Evolutionary conservation across 2,113 vertebrate genomes (phyloP).

Genomic region (Notothenia rossii): DNA sequence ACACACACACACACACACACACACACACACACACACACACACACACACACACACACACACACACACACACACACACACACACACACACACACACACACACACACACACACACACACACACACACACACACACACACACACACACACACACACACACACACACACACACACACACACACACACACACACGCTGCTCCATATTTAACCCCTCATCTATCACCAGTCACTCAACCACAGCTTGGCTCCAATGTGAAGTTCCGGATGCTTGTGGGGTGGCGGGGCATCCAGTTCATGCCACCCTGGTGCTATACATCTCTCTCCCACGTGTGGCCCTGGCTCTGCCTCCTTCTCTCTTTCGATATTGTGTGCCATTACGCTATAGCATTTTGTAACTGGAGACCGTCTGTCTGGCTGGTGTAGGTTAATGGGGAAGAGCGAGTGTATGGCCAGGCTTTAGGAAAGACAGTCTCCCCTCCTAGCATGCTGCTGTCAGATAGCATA

Average conservation of each 20-base stretch:
- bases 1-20: too few relatives aligned
- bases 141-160: too few relatives aligned
- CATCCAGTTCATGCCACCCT: conserved; percentile 63
- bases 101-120: not conserved
- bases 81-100: too few relatives aligned
- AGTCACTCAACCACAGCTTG: conserved; percentile 42
- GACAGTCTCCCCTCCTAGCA: conserved; percentile 78
- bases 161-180: not conserved
- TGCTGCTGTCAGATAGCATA: conserved; percentile 83
- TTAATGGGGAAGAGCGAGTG: conserved; percentile 75
- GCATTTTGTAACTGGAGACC: conserved; percentile 74
- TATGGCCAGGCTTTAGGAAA: conserved; percentile 70
- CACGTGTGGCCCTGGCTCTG: conserved; percentile 47
- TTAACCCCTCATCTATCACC: conserved; percentile 57
- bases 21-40: too few relatives aligned
- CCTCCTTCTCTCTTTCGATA: conserved; percentile 62
- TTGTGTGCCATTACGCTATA: conserved; percentile 75
- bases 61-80: too few relatives aligned
- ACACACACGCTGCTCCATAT: conserved; percentile 25
- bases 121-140: too few relatives aligned
- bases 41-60: too few relatives aligned
- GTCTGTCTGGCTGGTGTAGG: conserved; percentile 74
- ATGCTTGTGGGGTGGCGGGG: conserved; percentile 14
- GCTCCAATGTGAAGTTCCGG: conserved; percentile 27
- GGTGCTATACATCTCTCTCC: conserved; percentile 59